phyloP scores from a whole-genome alignment of 2,888 invertebrate species.

The Mythimna lalbum region DNA sequence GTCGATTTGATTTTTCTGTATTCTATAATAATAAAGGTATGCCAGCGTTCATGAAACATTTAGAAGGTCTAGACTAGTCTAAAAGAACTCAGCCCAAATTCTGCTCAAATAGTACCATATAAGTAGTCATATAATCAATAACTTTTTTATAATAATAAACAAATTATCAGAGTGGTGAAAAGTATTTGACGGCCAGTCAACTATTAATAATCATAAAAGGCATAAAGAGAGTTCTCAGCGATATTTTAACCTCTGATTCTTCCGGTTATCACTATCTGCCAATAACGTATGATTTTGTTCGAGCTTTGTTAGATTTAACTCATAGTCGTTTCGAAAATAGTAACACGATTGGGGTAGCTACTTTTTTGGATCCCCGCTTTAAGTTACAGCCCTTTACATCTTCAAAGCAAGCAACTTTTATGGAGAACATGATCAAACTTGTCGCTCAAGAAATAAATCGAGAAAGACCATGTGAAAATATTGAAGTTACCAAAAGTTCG shows the following conservation, averaged over 20 bases:
- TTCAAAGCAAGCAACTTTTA: slow-evolving; percentile 19
- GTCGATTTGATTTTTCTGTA: no score
- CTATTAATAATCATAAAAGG: slow-evolving; percentile 29
- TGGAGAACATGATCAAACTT: slow-evolving; percentile 13
- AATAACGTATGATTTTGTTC: slow-evolving; percentile 25
- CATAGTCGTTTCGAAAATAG: slow-evolving; percentile 35
- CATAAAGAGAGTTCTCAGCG: slow-evolving; percentile 30
- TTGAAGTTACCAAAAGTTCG: slow-evolving; percentile 14
- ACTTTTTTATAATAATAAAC: no score
- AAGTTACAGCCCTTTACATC: slow-evolving; percentile 34
- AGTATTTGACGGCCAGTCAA: slow-evolving; percentile 40
- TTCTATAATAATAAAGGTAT: no score
- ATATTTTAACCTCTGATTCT: slow-evolving; percentile 23
- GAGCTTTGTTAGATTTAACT: slow-evolving; percentile 25
- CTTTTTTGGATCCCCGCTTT: slow-evolving; percentile 41
- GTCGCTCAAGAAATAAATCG: slow-evolving; percentile 12
- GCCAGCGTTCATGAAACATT: no score
- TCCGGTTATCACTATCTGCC: slow-evolving; percentile 24
- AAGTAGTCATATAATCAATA: no score
- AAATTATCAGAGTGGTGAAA: slow-evolving; percentile 46
- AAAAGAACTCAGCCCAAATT: no score
- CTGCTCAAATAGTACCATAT: no score
- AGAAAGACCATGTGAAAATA: slow-evolving; percentile 16
- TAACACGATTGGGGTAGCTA: slow-evolving; percentile 29
- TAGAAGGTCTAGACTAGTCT: no score